Evolutionary conservation across 1,140 invertebrate genomes (phyloP), one percentile per base, ranked within the genome.

Genomic region (Aphidius ervi): DNA sequence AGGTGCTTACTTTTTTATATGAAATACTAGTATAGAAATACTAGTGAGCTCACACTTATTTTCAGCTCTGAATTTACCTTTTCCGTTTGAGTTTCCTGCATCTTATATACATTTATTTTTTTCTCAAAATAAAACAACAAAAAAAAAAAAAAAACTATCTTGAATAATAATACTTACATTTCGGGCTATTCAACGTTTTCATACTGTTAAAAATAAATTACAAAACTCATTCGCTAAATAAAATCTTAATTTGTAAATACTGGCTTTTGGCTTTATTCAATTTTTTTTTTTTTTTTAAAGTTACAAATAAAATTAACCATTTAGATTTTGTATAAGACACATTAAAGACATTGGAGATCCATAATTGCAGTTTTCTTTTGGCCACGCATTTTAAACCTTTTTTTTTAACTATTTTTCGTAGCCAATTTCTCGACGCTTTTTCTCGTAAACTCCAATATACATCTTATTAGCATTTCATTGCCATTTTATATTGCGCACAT

Each of bases 381-480:
- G 10, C 4, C 41, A 9, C 37, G 42, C 37, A 41, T 41, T 31
- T 23, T n/a, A 31, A 40, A 16, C 10, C 42, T 54, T 43, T 40
- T 54, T 46, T 41, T 52, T 45, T 56, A 16, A 16, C 16, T 16
- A 16, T 42, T 54, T 40, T 40, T 31, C 40, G 43, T 59, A 41
- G 23, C 16, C 7, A 43, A 37, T 39, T 37, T 56, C 31, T 46
- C 31, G 43, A 45, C 46, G 45, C 50, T 48, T 53, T 58, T 55
- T 46, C 40, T 48, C 42, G 48, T 55, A 59, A 42, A 42, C 59
- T 47, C 59, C 23, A 7, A 20, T 20, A 16, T 58, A 49, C 39
- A 58, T 63, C 65, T 66, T 66, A 66, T 66, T 66, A 63, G 65
- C 65, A 66, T 66, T 66, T 66, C 63, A 66, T 66, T 63, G 65